Evolutionary conservation across 2,113 vertebrate genomes (phyloP).

Genomic region (Ailuropoda melanoleuca): DNA sequence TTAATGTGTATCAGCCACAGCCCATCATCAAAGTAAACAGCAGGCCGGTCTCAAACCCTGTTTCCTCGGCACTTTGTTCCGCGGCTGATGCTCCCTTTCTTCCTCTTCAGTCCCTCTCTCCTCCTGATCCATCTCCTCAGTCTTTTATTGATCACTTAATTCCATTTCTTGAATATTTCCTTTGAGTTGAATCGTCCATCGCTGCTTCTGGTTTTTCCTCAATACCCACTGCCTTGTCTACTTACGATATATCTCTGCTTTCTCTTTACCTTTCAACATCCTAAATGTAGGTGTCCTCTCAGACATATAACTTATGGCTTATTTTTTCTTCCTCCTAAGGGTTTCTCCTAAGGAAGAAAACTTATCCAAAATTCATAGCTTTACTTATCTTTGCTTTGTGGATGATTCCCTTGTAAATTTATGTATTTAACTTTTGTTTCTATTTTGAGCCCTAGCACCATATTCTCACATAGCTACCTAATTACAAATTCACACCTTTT

Average conservation of each 20-base stretch:
- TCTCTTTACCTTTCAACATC: not conserved
- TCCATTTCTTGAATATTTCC: not conserved
- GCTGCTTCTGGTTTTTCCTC: not conserved
- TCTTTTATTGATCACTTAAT: not conserved
- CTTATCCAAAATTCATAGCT: not conserved
- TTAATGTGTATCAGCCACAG: not conserved
- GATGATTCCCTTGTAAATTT: not conserved
- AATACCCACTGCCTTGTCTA: not conserved
- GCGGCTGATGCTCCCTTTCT: not conserved
- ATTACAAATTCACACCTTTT: not conserved
- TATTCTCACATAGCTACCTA: not conserved
- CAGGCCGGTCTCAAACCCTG: accelerated
- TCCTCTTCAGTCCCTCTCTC: not conserved
- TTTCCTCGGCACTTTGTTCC: not conserved
- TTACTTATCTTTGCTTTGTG: not conserved
- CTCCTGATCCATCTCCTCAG: not conserved
- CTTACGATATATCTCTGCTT: not conserved
- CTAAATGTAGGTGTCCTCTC: not conserved
- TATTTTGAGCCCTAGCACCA: not conserved
- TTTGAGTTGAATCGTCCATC: not conserved
- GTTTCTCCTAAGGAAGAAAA: not conserved
- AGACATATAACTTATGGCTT: not conserved
- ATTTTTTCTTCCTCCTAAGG: not conserved
- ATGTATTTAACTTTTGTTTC: not conserved
- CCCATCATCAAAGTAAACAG: not conserved